phyloP scores from a whole-genome alignment of 2,113 vertebrate species.

The Chloropsis cyanopogon region DNA sequence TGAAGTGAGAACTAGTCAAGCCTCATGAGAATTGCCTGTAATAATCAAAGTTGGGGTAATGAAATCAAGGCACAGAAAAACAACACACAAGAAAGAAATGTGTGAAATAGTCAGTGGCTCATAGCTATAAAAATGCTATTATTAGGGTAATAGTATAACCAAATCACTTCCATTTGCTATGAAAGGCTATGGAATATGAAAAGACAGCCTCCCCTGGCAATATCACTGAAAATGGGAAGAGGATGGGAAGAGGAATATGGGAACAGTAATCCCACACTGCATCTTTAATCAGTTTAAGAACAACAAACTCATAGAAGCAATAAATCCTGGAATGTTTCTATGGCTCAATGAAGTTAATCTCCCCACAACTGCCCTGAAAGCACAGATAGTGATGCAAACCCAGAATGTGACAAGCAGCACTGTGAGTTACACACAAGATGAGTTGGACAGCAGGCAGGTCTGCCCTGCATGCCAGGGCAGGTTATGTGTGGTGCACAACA shows the following conservation, averaged over 20 bases:
- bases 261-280: neutral
- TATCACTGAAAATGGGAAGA: neutral
- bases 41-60: neutral
- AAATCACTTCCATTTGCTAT: neutral
- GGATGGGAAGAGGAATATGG: neutral
- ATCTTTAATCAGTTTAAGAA: neutral
- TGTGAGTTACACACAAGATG: rapidly evolving
- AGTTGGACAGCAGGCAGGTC: neutral
- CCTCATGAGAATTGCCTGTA: neutral
- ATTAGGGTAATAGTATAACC: neutral
- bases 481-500: neutral
- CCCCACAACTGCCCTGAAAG: neutral
- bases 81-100: neutral
- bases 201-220: neutral
- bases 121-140: neutral
- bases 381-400: neutral
- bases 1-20: neutral
- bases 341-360: neutral
- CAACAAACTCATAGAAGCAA: neutral
- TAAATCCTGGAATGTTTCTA: neutral
- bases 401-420: neutral
- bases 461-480: neutral
- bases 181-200: neutral
- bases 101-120: neutral
- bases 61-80: neutral